phyloP scores from a whole-genome alignment of 2,113 vertebrate species.

The Sander vitreus region DNA sequence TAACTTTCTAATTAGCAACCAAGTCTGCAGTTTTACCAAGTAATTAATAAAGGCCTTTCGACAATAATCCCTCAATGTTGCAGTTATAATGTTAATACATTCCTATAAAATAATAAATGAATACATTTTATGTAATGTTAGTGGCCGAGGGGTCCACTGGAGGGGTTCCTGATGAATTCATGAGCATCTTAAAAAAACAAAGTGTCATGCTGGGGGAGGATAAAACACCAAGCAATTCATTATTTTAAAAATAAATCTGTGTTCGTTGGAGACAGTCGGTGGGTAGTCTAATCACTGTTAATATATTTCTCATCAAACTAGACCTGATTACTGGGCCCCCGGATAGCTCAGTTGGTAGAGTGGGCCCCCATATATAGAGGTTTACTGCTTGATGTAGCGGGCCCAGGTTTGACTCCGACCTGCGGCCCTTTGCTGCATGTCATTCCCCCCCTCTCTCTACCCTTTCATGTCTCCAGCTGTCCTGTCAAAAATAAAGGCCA shows the following conservation, averaged over 20 bases:
- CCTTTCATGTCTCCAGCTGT: too few relatives aligned
- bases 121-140: neutral
- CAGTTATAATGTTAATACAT: neutral
- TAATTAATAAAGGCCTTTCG: neutral
- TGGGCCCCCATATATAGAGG: too few relatives aligned
- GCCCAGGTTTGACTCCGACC: too few relatives aligned
- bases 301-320: neutral
- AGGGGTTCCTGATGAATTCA: neutral
- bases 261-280: neutral
- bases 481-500: too few relatives aligned
- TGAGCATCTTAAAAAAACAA: neutral
- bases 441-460: too few relatives aligned
- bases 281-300: neutral
- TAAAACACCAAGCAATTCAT: neutral
- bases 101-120: neutral
- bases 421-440: too few relatives aligned
- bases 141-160: neutral
- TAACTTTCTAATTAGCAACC: conserved; percentile 4
- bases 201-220: neutral
- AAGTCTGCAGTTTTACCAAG: neutral
- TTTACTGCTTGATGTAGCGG: too few relatives aligned
- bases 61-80: neutral
- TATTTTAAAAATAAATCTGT: too few relatives aligned
- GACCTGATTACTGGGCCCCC: neutral
- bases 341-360: too few relatives aligned